These are phyloP conservation scores for Drosophila lini DNA, from an alignment of 1,140 invertebrate species.

Conservation along the genomic window DNA sequence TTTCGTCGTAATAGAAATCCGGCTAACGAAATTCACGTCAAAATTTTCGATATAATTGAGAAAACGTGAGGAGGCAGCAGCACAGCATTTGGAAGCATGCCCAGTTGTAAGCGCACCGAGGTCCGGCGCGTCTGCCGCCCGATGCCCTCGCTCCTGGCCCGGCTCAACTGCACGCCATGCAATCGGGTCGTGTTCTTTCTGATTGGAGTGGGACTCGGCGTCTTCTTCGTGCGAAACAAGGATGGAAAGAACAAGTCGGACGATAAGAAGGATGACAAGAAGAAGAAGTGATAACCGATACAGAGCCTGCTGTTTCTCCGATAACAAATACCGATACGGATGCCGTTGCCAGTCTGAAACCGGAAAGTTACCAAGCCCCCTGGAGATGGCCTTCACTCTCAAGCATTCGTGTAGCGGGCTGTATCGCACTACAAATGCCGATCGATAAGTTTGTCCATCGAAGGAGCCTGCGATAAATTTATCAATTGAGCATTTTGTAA, in stretches of 20 bases:
- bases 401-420: not conserved
- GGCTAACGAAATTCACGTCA: constrained; percentile 5
- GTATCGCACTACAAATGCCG: constrained; percentile 3
- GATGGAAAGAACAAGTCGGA: constrained; percentile 5
- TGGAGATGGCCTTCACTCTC: not conserved
- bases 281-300: constrained; percentile 15
- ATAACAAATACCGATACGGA: not conserved
- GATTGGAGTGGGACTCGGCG: constrained; percentile 52
- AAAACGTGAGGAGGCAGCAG: not conserved
- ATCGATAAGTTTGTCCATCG: constrained; percentile 13
- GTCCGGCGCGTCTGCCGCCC: constrained; percentile 41
- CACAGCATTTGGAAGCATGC: constrained; percentile 30
- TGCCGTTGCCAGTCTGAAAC: not conserved
- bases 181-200: constrained; percentile 62
- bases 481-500: constrained; percentile 29
- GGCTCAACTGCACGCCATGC: constrained; percentile 61
- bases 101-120: constrained; percentile 43
- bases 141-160: constrained; percentile 53
- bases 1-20: not conserved
- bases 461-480: constrained; percentile 29
- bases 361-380: not conserved
- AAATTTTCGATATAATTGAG: constrained; percentile 15
- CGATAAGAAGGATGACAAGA: constrained; percentile 12
- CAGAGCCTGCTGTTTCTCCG: not conserved
- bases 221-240: constrained; percentile 27